Evolutionary conservation across 2,113 vertebrate genomes (phyloP).

Genomic region (Clupea harengus): DNA sequence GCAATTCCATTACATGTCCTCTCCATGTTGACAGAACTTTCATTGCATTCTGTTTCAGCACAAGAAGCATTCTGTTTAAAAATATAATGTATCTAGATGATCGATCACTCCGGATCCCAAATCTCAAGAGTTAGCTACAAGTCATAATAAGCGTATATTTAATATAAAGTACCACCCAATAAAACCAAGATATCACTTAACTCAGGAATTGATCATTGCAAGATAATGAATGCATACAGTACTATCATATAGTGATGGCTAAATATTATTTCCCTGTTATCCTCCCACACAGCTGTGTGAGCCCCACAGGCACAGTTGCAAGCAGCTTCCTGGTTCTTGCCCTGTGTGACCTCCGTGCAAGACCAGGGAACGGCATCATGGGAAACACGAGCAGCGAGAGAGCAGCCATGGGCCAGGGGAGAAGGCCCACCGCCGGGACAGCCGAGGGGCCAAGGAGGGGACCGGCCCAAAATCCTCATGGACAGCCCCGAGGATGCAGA

Average conservation of each 20-base stretch:
- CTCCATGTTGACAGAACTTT: neutral
- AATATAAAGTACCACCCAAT: too few relatives aligned
- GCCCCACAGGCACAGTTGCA: neutral
- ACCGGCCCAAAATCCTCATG: conserved; percentile 93
- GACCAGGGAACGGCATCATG: conserved; percentile 67
- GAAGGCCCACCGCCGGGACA: conserved; percentile 83
- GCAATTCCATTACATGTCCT: neutral
- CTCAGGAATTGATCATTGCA: too few relatives aligned
- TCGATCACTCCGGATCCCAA: too few relatives aligned
- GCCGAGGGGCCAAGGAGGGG: conserved; percentile 83
- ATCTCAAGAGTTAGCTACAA: too few relatives aligned
- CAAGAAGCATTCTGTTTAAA: too few relatives aligned
- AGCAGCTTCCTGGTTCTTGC: neutral
- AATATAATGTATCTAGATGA: too few relatives aligned
- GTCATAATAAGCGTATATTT: too few relatives aligned
- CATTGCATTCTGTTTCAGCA: neutral
- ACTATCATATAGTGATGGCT: neutral
- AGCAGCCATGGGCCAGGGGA: conserved; percentile 84
- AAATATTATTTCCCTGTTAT: neutral
- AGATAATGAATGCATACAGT: neutral
- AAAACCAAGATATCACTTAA: too few relatives aligned
- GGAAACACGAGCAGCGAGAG: conserved; percentile 97
- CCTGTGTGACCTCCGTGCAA: conserved; percentile 47
- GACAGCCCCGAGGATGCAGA: conserved; percentile 96
- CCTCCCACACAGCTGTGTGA: neutral